A percentile compares a stretch with the other conserved stretches of the same genome.
Evolutionary conservation across 2,888 invertebrate genomes (phyloP).

Genomic region (Drosophila lutescens): DNA sequence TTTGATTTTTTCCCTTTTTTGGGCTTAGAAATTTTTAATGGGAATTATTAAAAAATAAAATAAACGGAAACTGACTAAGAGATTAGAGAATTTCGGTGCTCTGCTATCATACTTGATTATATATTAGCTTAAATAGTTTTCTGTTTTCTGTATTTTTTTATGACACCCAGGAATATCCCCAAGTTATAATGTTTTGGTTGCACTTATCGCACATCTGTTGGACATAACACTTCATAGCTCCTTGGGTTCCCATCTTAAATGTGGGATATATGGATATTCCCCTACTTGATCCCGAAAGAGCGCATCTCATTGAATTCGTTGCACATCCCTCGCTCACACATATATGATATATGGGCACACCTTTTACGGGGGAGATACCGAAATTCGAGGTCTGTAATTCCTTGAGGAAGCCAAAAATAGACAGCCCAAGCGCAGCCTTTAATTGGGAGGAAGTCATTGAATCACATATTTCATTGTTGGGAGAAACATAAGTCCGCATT

Average conservation of each 20-base stretch:
- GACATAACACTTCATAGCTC: slow-evolving; percentile 37
- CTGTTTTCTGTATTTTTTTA: slow-evolving; percentile 18
- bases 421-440: slow-evolving; percentile 13
- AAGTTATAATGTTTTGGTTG: slow-evolving; percentile 14
- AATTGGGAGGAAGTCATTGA: slow-evolving; percentile 47
- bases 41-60: not conserved
- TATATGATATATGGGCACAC: slow-evolving; percentile 40
- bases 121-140: not conserved
- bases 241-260: slow-evolving; percentile 7
- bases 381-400: slow-evolving; percentile 17
- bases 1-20: not conserved
- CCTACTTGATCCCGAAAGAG: slow-evolving; percentile 12
- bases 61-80: slow-evolving; percentile 5
- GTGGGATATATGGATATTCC: slow-evolving; percentile 1
- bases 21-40: not conserved
- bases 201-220: slow-evolving; percentile 41
- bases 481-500: slow-evolving; percentile 78
- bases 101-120: not conserved
- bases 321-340: slow-evolving; percentile 15
- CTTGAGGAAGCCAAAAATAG: slow-evolving; percentile 24
- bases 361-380: slow-evolving; percentile 20
- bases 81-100: not conserved
- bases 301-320: slow-evolving; percentile 44
- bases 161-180: slow-evolving; percentile 3
- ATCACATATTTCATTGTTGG: slow-evolving; percentile 54